Evolutionary conservation across 2,888 invertebrate species (phyloP).

Genomic region (Stenolophus ochropezus): DNA sequence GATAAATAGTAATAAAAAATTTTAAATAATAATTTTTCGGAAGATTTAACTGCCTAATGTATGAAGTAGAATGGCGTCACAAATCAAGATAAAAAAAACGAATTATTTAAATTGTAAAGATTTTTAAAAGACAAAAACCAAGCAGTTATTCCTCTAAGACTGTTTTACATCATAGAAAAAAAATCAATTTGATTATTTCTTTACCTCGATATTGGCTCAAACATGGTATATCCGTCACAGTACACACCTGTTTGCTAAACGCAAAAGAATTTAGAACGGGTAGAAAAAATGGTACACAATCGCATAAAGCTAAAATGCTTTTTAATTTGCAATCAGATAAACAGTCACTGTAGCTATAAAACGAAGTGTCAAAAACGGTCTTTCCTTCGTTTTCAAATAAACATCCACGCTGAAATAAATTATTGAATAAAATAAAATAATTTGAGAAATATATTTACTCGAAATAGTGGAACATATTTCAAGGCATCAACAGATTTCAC

Average conservation of each 20-base stretch:
- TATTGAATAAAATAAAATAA: background rate
- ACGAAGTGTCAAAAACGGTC: constrained; percentile 66
- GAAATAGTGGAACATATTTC: background rate
- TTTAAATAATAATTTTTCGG: too few species aligned
- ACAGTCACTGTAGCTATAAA: constrained; percentile 78
- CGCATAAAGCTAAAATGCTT: constrained; percentile 75
- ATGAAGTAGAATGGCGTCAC: too few species aligned
- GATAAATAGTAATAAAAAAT: too few species aligned
- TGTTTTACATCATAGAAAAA: too few species aligned
- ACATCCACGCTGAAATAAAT: constrained; percentile 65
- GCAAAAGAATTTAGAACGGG: constrained; percentile 71
- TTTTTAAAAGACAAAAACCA: too few species aligned
- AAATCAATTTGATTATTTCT: background rate
- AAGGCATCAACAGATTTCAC: constrained; percentile 63
- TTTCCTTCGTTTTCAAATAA: constrained; percentile 65
- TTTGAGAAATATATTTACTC: constrained; percentile 2
- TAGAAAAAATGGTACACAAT: constrained; percentile 77
- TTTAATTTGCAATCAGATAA: constrained; percentile 76
- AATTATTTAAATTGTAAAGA: too few species aligned
- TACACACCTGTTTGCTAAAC: constrained; percentile 69
- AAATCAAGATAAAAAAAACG: too few species aligned
- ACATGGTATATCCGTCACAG: constrained; percentile 75
- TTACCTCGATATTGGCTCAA: constrained; percentile 73
- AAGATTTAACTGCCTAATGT: too few species aligned
- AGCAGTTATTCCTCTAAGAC: too few species aligned